Conservation (phyloP, 2,797 vertebrate genomes). For the Hozukius guyotensis region DNA sequence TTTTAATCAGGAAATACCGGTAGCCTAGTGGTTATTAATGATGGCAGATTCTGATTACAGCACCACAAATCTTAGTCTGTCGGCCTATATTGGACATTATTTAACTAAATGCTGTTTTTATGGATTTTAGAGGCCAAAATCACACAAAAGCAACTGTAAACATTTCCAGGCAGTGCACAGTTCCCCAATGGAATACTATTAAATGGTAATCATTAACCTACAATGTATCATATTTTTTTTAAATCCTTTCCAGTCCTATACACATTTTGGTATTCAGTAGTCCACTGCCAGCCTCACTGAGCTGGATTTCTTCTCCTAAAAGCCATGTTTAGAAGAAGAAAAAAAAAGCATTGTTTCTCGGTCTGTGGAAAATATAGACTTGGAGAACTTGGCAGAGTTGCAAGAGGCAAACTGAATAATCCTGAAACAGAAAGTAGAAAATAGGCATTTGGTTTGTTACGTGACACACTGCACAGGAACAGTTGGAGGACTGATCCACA, state of each 20-base stretch:
- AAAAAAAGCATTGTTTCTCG: constrained; percentile 26
- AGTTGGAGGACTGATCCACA: background rate
- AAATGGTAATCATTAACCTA: background rate
- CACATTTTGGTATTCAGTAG: background rate
- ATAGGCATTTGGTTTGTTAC: constrained; percentile 35
- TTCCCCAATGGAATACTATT: background rate
- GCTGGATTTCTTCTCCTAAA: constrained; percentile 4
- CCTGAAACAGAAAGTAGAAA: constrained; percentile 49
- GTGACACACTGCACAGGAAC: constrained; percentile 20
- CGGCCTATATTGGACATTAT: background rate
- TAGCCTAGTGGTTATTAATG: background rate
- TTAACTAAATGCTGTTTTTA: background rate
- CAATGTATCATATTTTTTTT: background rate
- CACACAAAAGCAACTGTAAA: background rate
- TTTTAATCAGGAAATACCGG: background rate
- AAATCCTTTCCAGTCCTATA: background rate
- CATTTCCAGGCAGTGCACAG: background rate
- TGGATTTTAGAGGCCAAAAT: background rate
- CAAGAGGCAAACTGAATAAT: constrained; percentile 36
- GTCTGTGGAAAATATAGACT: constrained; percentile 49
- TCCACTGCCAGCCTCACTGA: background rate
- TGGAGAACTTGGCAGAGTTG: constrained; percentile 41
- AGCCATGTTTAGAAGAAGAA: constrained; percentile 13
- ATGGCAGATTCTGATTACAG: background rate
- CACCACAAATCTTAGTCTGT: background rate